Base-by-base conservation (phyloP, 2,888 invertebrate genomes). In the Idaea dimidiata region DNA sequence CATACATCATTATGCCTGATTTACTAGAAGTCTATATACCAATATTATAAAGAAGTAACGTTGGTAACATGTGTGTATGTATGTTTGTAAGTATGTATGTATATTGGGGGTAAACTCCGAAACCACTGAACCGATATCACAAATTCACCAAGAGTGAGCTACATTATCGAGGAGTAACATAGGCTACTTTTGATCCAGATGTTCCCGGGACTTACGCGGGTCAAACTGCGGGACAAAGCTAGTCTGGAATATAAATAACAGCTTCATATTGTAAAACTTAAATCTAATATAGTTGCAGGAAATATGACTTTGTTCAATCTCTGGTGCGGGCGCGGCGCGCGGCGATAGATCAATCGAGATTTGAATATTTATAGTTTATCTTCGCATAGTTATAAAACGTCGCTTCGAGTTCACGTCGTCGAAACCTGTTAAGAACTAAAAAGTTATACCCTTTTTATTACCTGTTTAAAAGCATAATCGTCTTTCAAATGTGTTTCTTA, bases 311-410 rank as follows among this genome's bases (percentile, higher is more conserved):
- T 56, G 56, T 56, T 56, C 14, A 56, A 17, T 18, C 10, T 56
- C 56, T 56, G 17, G 16, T 17, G 56, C 18, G 8, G 10, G 14
- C 43, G 14, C 14, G 14, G 14, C 10, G 14, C 14, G 3, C 43
- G 43, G 43, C 43, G 43, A 56, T 18, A 56, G 18, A 56, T 18
- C 18, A 17, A 17, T 56, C 18, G 18, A 14, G 56, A 10, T 18
- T 17, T 56, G 18, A 56, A 56, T 17, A 56, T 56, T 56, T 18
- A 14, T 56, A 56, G 56, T 56, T 56, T 56, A 56, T 17, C 56
- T 16, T 18, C 56, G 56, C 18, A 14, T 18, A 17, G 56, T 56
- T 18, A 16, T 43, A 43, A 14, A 43, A 43, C 43, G 8, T 43
- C 43, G 43, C 43, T 8, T 43, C 43, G 43, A 8, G 43, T 43